Evolutionary conservation across 2,113 vertebrate genomes (phyloP).

Genomic region (Holacanthus passer): DNA sequence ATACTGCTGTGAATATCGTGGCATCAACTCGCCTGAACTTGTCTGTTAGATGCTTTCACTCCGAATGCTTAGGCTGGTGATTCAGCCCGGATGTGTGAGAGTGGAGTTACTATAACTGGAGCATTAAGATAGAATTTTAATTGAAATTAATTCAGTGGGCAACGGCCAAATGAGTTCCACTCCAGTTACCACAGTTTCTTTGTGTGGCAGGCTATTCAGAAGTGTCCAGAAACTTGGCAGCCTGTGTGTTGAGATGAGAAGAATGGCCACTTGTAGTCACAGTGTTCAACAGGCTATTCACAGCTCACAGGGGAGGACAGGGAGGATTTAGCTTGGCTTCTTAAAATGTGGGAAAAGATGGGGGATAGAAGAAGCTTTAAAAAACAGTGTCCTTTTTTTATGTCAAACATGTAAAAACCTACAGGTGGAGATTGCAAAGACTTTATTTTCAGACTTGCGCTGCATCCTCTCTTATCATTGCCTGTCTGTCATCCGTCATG

Average conservation of each 20-base stretch:
- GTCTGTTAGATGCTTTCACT: neutral
- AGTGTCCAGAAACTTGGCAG: constrained; percentile 62
- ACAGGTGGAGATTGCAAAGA: constrained; percentile 7
- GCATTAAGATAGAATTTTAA: constrained; percentile 48
- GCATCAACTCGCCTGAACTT: constrained; percentile 1
- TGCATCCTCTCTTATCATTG: no score
- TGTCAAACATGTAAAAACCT: no score
- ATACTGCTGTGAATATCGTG: constrained; percentile 1
- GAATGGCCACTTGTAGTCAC: constrained; percentile 67
- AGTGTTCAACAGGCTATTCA: constrained; percentile 48
- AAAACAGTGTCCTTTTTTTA: neutral
- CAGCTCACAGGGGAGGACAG: constrained; percentile 13
- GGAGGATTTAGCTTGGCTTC: constrained; percentile 17
- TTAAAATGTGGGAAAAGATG: constrained; percentile 40
- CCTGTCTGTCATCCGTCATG: constrained; percentile 31
- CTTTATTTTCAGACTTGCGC: constrained; percentile 21
- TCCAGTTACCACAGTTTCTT: constrained; percentile 73
- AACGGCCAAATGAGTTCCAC: constrained; percentile 72
- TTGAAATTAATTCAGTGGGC: constrained; percentile 58
- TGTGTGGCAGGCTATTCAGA: constrained; percentile 66
- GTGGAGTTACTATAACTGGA: constrained; percentile 3
- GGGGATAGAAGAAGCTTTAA: neutral
- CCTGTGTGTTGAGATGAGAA: constrained; percentile 39
- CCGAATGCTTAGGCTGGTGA: constrained; percentile 32
- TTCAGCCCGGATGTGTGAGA: constrained; percentile 15